phyloP scores from a whole-genome alignment of 2,113 vertebrate species.

The Eublepharis macularius region DNA sequence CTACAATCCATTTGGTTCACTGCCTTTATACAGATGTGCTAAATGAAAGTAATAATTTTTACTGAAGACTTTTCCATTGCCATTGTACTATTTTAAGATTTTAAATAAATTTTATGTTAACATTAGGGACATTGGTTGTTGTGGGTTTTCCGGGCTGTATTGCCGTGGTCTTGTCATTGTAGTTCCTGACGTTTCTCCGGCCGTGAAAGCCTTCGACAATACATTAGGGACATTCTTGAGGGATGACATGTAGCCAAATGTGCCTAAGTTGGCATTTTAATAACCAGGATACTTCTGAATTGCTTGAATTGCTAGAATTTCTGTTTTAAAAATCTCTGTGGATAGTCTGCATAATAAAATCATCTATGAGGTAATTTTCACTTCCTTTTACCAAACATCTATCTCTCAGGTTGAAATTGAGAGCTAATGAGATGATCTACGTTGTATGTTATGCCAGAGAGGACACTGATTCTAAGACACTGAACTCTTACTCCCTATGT shows the following conservation, averaged over 20 bases:
- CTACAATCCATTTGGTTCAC: background rate
- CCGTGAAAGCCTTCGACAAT: no score
- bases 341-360: background rate
- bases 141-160: no score
- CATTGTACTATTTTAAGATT: conserved; percentile 15
- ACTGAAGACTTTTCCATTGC: background rate
- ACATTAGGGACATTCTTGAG: background rate
- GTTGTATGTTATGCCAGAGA: background rate
- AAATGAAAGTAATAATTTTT: background rate
- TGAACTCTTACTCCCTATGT: background rate
- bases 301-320: background rate
- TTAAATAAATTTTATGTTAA: background rate
- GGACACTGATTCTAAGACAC: background rate
- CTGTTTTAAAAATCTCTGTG: background rate
- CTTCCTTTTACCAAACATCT: background rate
- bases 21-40: background rate
- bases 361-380: background rate
- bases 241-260: background rate
- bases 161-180: no score
- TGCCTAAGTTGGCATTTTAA: background rate
- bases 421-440: background rate
- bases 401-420: background rate
- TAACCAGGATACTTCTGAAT: background rate
- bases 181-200: no score
- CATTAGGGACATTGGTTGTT: background rate